These are phyloP conservation scores for Fundulus diaphanus DNA, from an alignment of 2,797 vertebrate genomes.

Conservation along the genomic window DNA sequence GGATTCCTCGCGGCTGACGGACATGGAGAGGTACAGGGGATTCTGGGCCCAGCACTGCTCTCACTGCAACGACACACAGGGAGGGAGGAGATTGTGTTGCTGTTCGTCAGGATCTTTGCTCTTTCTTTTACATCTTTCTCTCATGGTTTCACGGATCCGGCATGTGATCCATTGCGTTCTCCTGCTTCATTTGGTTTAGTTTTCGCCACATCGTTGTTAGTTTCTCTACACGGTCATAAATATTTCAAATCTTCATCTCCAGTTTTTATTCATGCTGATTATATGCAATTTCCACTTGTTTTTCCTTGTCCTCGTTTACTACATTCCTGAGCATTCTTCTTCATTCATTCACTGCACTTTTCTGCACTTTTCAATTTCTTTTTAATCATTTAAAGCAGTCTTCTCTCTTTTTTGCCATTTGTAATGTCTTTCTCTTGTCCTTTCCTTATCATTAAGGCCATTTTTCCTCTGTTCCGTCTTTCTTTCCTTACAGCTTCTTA, in stretches of 20 bases:
- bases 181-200: too few relatives aligned
- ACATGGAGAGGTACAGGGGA: slow-evolving; percentile 98
- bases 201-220: not conserved
- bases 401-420: not conserved
- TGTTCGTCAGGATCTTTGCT: slow-evolving; percentile 22
- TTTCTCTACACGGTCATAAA: not conserved
- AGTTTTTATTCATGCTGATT: not conserved
- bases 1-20: slow-evolving; percentile 97
- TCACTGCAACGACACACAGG: slow-evolving; percentile 71
- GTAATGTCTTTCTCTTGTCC: not conserved
- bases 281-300: not conserved
- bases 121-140: not conserved
- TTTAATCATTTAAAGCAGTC: not conserved
- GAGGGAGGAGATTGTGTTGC: slow-evolving; percentile 32
- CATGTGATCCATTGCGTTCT: too few relatives aligned
- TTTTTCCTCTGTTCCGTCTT: not conserved
- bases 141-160: not conserved
- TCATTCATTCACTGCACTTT: not conserved
- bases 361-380: not conserved
- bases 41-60: slow-evolving; percentile 80
- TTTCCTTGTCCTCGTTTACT: not conserved
- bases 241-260: not conserved
- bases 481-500: not conserved
- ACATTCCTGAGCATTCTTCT: not conserved
- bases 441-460: not conserved